Percentiles rank a stretch among this genome's conserved stretches.
These are phyloP conservation scores for Oryzias curvinotus DNA, from an alignment of 2,113 vertebrate species.

Conservation along the genomic window DNA sequence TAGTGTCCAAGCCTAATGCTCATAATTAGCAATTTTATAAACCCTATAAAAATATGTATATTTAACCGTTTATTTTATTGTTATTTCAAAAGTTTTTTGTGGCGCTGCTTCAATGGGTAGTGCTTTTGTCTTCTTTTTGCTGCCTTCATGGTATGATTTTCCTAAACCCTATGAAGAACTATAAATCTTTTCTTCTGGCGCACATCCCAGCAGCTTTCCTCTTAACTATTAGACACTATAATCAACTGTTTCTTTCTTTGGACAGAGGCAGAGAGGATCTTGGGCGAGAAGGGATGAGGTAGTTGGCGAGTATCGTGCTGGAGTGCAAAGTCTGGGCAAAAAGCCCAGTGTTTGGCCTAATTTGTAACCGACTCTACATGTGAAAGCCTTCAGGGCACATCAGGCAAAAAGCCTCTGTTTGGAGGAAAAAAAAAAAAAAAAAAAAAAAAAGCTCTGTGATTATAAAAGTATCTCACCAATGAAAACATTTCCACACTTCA, in stretches of 20 bases:
- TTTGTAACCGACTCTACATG: conserved; percentile 55
- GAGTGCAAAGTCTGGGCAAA: conserved; percentile 57
- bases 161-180: not conserved
- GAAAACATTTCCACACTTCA: conserved; percentile 26
- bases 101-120: not conserved
- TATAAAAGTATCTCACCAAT: conserved; percentile 51
- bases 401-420: conserved; percentile 55
- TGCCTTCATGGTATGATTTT: conserved; percentile 1
- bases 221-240: conserved; percentile 8
- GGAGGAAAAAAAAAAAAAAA: conserved; percentile 5
- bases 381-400: conserved; percentile 69
- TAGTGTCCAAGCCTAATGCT: too few relatives aligned
- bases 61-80: not conserved
- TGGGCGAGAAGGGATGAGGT: conserved; percentile 16
- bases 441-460: conserved; percentile 34
- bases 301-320: conserved; percentile 21
- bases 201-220: not conserved
- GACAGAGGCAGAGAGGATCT: conserved; percentile 17
- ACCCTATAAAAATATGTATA: too few relatives aligned
- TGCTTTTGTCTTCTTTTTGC: not conserved
- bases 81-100: not conserved
- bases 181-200: conserved; percentile 4
- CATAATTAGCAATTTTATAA: too few relatives aligned
- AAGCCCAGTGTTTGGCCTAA: conserved; percentile 58
- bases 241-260: conserved; percentile 30